phyloP scores from a whole-genome alignment of 2,797 vertebrate species.

The Acridotheres tristis region DNA sequence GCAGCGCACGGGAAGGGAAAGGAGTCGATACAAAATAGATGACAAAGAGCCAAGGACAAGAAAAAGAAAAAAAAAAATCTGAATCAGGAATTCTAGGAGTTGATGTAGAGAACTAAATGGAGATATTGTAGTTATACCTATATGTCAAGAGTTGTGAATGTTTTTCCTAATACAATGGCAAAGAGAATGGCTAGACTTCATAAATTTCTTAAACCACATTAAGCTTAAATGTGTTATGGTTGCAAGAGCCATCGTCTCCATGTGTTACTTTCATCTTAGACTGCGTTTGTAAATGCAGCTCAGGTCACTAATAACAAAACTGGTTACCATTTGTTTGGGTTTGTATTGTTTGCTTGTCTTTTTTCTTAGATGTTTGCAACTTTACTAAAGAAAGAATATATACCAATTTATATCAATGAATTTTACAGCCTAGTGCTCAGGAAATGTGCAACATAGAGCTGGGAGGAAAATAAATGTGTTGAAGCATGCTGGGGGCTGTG shows the following conservation, averaged over 20 bases:
- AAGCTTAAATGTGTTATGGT: neutral
- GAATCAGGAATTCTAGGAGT: neutral
- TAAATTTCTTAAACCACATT: neutral
- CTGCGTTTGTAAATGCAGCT: neutral
- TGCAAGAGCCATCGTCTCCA: neutral
- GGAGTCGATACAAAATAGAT: fast-evolving
- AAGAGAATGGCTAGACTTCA: neutral
- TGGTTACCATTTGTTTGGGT: neutral
- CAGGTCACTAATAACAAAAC: fast-evolving
- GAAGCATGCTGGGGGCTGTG: neutral
- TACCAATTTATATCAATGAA: neutral
- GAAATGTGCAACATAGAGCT: neutral
- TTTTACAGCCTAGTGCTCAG: neutral
- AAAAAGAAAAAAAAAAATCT: fast-evolving
- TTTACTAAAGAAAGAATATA: neutral
- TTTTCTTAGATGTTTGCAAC: neutral
- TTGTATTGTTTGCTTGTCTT: neutral
- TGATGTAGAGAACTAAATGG: too few relatives aligned
- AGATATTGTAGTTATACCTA: fast-evolving
- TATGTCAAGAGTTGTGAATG: fast-evolving
- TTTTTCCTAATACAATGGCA: neutral
- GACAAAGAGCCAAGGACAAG: neutral
- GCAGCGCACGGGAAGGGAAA: too few relatives aligned
- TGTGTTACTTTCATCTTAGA: neutral
- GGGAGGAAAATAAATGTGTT: neutral